These are phyloP conservation scores for Phyllotreta striolata DNA, from an alignment of 2,888 invertebrate genomes.

Conservation along the genomic window DNA sequence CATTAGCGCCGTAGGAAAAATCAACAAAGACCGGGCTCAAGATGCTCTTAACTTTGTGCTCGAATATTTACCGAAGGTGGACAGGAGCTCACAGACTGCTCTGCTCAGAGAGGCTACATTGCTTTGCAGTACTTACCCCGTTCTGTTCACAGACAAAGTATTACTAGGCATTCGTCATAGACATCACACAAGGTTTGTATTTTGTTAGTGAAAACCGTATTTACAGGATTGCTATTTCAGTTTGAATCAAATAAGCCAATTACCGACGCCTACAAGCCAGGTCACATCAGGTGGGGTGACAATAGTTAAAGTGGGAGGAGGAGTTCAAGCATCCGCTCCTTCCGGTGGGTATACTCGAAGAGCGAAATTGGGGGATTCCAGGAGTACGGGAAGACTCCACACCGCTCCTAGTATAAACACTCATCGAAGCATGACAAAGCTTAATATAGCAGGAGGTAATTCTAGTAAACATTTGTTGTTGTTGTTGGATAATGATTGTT, in stretches of 20 bases:
- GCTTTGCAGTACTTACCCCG: slow-evolving; percentile 81
- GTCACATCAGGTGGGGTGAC: slow-evolving; percentile 80
- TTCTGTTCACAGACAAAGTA: slow-evolving; percentile 81
- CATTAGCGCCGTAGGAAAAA: slow-evolving; percentile 75
- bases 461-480: neutral
- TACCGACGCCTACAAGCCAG: slow-evolving; percentile 59
- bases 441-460: slow-evolving; percentile 75
- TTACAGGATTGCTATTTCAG: slow-evolving; percentile 44
- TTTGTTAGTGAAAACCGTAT: neutral
- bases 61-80: slow-evolving; percentile 75
- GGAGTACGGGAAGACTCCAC: slow-evolving; percentile 78
- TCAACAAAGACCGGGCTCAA: slow-evolving; percentile 78
- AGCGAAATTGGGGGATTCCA: slow-evolving; percentile 76
- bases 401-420: slow-evolving; percentile 75
- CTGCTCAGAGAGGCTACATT: slow-evolving; percentile 82
- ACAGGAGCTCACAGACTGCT: slow-evolving; percentile 76
- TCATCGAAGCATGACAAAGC: slow-evolving; percentile 79
- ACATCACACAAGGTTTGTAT: slow-evolving; percentile 60
- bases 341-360: slow-evolving; percentile 66
- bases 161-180: slow-evolving; percentile 77
- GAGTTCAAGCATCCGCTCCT: slow-evolving; percentile 52
- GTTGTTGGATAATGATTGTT: too few relatives aligned
- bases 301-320: slow-evolving; percentile 78
- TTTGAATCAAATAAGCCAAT: slow-evolving; percentile 53
- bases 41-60: slow-evolving; percentile 84